A percentile compares a stretch with the other conserved stretches of the same genome.
Evolutionary conservation across 1,140 invertebrate genomes (phyloP).

Genomic region (Mya arenaria): DNA sequence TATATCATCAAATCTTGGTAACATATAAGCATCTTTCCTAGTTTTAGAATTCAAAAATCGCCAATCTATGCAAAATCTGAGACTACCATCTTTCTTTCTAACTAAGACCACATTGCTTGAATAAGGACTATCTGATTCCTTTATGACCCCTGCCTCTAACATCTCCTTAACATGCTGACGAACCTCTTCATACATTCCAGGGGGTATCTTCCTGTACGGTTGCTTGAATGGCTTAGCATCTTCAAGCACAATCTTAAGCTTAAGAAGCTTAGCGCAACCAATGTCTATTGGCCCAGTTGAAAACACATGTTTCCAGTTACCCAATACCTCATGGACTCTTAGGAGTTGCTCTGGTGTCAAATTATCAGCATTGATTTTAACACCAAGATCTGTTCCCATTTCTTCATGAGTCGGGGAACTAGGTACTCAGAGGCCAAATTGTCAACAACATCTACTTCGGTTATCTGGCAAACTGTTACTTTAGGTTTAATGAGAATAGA

Average conservation of each 20-base stretch:
- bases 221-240: conserved; percentile 26
- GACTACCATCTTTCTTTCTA: conserved; percentile 5
- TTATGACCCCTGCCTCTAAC: conserved; percentile 4
- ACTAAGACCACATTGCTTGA: conserved; percentile 14
- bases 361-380: conserved; percentile 31
- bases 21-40: neutral
- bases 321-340: conserved; percentile 17
- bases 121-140: conserved; percentile 16
- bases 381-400: conserved; percentile 10
- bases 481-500: conserved; percentile 27
- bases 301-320: conserved; percentile 41
- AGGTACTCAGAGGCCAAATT: neutral
- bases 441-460: conserved; percentile 27
- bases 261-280: conserved; percentile 15
- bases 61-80: conserved; percentile 26
- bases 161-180: conserved; percentile 22
- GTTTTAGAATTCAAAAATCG: neutral
- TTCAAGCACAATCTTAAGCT: conserved; percentile 32
- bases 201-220: conserved; percentile 23
- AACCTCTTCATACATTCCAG: conserved; percentile 39
- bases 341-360: neutral
- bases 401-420: neutral
- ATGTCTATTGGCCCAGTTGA: conserved; percentile 8
- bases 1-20: conserved; percentile 23
- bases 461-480: conserved; percentile 3